Evolutionary conservation across 1,140 invertebrate species (phyloP), one percentile per base, ranked within the genome.

Genomic region (Heterodera schachtii): DNA sequence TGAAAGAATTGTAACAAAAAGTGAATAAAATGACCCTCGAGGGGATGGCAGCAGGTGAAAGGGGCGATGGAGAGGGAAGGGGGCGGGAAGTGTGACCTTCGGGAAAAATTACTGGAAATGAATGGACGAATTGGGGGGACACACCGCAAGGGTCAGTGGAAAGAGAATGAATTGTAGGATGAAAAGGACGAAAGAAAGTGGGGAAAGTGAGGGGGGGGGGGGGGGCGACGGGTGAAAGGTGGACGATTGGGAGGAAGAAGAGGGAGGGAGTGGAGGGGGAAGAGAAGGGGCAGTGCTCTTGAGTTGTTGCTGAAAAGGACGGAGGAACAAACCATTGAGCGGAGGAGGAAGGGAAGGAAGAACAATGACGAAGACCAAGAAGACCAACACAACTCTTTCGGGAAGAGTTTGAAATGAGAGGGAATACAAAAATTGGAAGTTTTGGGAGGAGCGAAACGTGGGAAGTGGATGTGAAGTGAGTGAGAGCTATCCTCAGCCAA

Each of bases 41-140:
- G 69, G 67, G 44, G 69, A 46, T 41, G 69, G 69, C 69, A 46
- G 44, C 69, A 71, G 69, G 69, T 71, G 69, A 71, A 31, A 71
- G 69, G 69, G 69, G 4, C 31, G 31, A 31, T 7, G 31, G 69
- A 46, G 11, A 41, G 57, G 57, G 57, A 3, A 3, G 9, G 57
- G 16, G 16, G 9, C 4, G 57, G 57, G 13, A 60, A 60, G 13
- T 60, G 69, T 71, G 69, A 71, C 69, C 69, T 71, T 71, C 44
- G 69, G 69, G 31, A 71, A 71, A 71, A 71, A 71, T 71, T 41
- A 31, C 69, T 71, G 31, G 13, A 6, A 11, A 46, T 41, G 69
- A 71, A 71, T 46, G 69, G 19, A 71, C 19, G 69, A 31, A 9
- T n/a, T 71, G 69, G 69, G 67, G 19, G 69, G 44, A 71, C 21